A percentile compares a stretch with the other conserved stretches of the same genome.
These are phyloP conservation scores for Cyrtonyx montezumae DNA, from an alignment of 2,113 vertebrate genomes.

Conservation along the genomic window DNA sequence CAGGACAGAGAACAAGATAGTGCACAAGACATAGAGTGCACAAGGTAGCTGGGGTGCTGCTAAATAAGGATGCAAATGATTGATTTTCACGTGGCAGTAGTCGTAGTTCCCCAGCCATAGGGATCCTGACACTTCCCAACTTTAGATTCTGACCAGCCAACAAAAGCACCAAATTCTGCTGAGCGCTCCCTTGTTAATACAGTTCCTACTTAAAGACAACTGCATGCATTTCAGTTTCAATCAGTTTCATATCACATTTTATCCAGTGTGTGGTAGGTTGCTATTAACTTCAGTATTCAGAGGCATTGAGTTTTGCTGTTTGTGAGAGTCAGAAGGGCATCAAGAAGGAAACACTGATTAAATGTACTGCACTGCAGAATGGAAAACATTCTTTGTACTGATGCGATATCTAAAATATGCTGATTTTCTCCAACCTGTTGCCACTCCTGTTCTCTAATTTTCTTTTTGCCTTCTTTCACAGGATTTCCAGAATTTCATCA, in stretches of 20 bases:
- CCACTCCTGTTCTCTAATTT: not conserved
- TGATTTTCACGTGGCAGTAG: not conserved
- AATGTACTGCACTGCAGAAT: not conserved
- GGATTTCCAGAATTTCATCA: slow-evolving; percentile 85
- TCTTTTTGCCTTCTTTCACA: slow-evolving; percentile 58
- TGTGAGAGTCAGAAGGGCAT: not conserved
- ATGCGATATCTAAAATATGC: not conserved
- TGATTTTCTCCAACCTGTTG: not conserved
- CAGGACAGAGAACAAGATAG: not conserved
- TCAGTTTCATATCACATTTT: not conserved
- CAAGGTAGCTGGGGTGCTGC: not conserved
- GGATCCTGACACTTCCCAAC: not conserved
- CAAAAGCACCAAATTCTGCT: not conserved
- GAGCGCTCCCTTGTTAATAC: not conserved
- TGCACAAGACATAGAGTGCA: not conserved
- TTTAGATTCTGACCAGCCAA: not conserved
- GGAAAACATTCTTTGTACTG: not conserved
- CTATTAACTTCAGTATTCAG: not conserved
- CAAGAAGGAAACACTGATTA: not conserved
- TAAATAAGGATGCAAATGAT: not conserved
- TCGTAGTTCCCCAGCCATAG: not conserved
- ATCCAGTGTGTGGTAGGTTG: not conserved
- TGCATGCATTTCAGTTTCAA: not conserved
- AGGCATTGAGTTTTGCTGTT: not conserved
- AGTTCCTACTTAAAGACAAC: not conserved